Conservation (phyloP, 2,113 vertebrate species). For the Psittacula cyanocephala region DNA sequence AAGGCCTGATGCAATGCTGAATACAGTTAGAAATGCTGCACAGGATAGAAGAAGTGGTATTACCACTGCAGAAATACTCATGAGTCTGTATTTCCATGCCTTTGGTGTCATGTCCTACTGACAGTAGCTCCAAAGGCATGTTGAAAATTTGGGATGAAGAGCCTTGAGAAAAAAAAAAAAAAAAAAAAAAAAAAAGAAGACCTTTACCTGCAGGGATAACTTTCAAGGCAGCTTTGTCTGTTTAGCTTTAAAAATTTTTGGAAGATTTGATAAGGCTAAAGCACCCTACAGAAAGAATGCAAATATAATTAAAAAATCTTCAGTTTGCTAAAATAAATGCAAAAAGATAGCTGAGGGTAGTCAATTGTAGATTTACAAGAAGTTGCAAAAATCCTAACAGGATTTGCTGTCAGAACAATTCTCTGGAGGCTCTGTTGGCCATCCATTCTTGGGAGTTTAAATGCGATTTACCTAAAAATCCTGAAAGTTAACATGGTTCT, state of each 20-base stretch:
- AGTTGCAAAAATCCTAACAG: background rate
- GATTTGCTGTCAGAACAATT: background rate
- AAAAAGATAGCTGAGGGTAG: background rate
- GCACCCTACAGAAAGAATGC: background rate
- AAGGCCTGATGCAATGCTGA: background rate
- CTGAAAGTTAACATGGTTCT: background rate
- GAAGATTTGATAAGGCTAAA: background rate
- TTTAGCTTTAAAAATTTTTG: background rate
- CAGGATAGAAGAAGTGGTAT: background rate
- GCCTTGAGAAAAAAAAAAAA: background rate
- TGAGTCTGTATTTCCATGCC: fast-evolving
- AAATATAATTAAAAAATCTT: background rate
- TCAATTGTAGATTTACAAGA: background rate
- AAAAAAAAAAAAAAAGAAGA: background rate
- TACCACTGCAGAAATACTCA: background rate
- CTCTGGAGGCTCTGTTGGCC: background rate
- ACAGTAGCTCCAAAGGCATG: background rate
- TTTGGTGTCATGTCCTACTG: background rate
- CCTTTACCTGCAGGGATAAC: background rate
- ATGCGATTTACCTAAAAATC: background rate
- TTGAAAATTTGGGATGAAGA: background rate
- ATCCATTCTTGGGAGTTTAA: background rate
- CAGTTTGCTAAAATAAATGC: background rate
- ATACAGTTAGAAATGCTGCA: background rate
- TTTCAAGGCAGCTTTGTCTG: background rate